Evolutionary conservation across 2,888 invertebrate genomes (phyloP).

Genomic region (Parasteatoda lunata): DNA sequence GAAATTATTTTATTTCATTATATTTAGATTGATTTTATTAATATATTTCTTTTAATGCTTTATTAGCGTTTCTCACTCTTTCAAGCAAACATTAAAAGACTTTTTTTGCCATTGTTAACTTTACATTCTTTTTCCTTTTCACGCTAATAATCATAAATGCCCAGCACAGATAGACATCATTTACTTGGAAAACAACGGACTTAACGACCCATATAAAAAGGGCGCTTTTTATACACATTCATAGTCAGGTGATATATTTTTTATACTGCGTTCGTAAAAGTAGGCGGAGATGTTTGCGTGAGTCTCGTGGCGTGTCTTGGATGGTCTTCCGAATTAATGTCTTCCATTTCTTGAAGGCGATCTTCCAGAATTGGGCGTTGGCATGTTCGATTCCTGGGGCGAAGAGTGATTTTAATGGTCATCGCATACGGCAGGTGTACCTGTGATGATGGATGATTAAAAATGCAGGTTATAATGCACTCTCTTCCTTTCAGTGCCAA

Average conservation of each 20-base stretch:
- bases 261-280: slow-evolving; percentile 22
- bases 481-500: not conserved
- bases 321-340: slow-evolving; percentile 41
- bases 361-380: slow-evolving; percentile 50
- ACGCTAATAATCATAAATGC: too few relatives aligned
- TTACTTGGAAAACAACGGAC: too few relatives aligned
- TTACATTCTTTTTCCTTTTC: too few relatives aligned
- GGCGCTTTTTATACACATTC: not conserved
- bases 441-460: slow-evolving; percentile 34
- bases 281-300: slow-evolving; percentile 37
- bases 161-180: too few relatives aligned
- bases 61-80: too few relatives aligned
- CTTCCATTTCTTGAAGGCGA: slow-evolving; percentile 18
- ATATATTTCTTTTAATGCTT: too few relatives aligned
- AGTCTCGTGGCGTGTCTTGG: slow-evolving; percentile 7
- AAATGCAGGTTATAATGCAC: slow-evolving; percentile 17
- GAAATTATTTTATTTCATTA: too few relatives aligned
- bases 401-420: slow-evolving; percentile 36
- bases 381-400: slow-evolving; percentile 16
- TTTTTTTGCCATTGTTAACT: too few relatives aligned
- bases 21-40: too few relatives aligned
- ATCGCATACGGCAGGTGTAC: slow-evolving; percentile 36
- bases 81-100: too few relatives aligned
- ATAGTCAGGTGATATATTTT: too few relatives aligned
- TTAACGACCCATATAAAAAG: slow-evolving; percentile 32